Base-by-base conservation (phyloP, 2,888 invertebrate species). In the Erebia epiphron region DNA sequence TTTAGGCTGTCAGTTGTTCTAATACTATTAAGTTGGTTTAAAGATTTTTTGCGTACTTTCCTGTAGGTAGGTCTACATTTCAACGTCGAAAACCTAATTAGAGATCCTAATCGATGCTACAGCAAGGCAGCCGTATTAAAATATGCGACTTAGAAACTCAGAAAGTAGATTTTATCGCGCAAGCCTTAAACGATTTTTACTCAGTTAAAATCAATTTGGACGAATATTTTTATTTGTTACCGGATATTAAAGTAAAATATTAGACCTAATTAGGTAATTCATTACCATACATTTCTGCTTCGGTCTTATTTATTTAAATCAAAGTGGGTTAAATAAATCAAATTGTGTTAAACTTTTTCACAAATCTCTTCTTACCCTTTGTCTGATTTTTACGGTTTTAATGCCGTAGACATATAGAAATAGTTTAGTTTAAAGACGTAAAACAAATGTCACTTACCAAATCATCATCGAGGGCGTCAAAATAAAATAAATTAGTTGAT, bases 171-270 rank as follows among this genome's bases (percentile, higher is more conserved):
- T 62, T 18, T 49, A 62, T 62, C 62, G 18, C 10, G 21, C 18
- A 46, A 46, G 46, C 46, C 46, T 46, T 61, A 46, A 21, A 8
- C 18, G 62, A 49, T 21, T 61, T 62, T 18, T 49, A 14, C 49
- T 21, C 62, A 21, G 13, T 62, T 62, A 14, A 62, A 49, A 62
- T 62, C 62, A 62, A 62, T 62, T 61, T 21, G 21, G 62, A 62
- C 13, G 14, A 46, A 49, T 49, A 49, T 62, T 18, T 18, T 49
- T 62, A 7, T 49, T 49, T 26, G 14, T 14, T 57, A 13, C 56
- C 56, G 56, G 26, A 57, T 18, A 54, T 54, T 10, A 54, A 57
- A 57, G 21, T 57, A 57, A 14, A 57, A 26, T 26, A 26, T 26
- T 57, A 57, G 14, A 26, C 26, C 26, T 57, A 54, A 18, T 54